Evolutionary conservation across 2,797 vertebrate genomes (phyloP).

Genomic region (Pipistrellus nathusii): DNA sequence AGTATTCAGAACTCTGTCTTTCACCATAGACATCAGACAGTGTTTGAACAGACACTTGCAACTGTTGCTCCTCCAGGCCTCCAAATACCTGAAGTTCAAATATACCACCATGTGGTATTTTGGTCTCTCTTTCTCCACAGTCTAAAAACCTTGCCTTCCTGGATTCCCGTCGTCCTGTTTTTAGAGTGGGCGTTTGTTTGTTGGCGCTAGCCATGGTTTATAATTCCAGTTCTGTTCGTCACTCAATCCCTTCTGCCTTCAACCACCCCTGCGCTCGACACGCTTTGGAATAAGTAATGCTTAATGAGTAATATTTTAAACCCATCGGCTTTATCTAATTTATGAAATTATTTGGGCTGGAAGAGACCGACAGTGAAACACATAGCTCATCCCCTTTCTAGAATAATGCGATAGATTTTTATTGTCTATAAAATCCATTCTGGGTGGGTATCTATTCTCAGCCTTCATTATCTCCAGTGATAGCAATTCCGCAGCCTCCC

Average conservation of each 20-base stretch:
- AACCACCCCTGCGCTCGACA: neutral
- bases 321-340: conserved; percentile 72
- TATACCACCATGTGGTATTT: neutral
- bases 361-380: conserved; percentile 50
- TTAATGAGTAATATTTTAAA: conserved; percentile 73
- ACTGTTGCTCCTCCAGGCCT: neutral
- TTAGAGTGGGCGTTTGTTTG: conserved; percentile 19
- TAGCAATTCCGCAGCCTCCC: conserved; percentile 73
- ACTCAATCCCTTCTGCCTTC: neutral
- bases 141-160: conserved; percentile 26
- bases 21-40: neutral
- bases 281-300: conserved; percentile 57
- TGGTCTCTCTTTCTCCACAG: neutral
- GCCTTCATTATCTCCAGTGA: conserved; percentile 66
- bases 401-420: conserved; percentile 73
- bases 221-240: neutral
- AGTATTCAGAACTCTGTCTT: neutral
- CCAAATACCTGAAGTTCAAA: neutral
- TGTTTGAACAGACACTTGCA: neutral
- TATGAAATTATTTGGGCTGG: conserved; percentile 72
- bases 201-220: neutral
- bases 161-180: conserved; percentile 1
- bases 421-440: conserved; percentile 79
- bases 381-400: conserved; percentile 68
- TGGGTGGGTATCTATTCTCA: conserved; percentile 78